phyloP scores from a whole-genome alignment of 2,113 vertebrate genomes.

The Hippocampus zosterae region DNA sequence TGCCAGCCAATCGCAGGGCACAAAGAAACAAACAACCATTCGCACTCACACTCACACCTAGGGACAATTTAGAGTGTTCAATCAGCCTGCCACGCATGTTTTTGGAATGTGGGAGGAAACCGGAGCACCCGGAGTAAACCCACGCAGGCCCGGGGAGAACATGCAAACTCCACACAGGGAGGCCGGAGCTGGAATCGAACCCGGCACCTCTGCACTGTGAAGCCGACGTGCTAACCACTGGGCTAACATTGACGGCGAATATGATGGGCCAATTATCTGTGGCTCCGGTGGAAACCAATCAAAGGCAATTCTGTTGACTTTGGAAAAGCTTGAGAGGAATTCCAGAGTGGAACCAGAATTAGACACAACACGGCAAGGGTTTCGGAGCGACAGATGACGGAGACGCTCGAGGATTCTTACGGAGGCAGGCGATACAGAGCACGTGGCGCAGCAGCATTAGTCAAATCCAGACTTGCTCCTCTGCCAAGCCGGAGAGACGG shows the following conservation, averaged over 20 bases:
- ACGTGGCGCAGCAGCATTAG: slow-evolving; percentile 63
- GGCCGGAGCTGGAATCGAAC: no score
- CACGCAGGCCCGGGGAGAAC: no score
- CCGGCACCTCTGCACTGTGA: no score
- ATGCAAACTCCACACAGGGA: no score
- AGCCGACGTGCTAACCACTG: no score
- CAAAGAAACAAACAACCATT: no score
- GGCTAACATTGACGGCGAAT: slow-evolving; percentile 41
- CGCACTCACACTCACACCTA: no score
- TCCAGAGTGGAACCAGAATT: slow-evolving; percentile 31
- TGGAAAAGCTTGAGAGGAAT: slow-evolving; percentile 50
- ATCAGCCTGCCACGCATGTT: no score
- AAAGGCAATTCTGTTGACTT: slow-evolving; percentile 45
- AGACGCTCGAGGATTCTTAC: slow-evolving; percentile 38
- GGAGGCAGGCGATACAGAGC: slow-evolving; percentile 16
- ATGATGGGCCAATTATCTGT: slow-evolving; percentile 50
- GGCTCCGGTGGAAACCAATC: slow-evolving; percentile 42
- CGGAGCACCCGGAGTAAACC: no score
- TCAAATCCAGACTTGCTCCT: slow-evolving; percentile 50
- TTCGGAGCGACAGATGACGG: slow-evolving; percentile 30
- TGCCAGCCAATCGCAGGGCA: no score
- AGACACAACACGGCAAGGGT: slow-evolving; percentile 32
- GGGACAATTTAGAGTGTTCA: no score
- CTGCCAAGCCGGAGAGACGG: slow-evolving; percentile 65
- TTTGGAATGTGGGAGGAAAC: no score